Evolutionary conservation across 2,888 invertebrate species (phyloP), one percentile per base, ranked within the genome.

Genomic region (Tromatobia lineatoria): DNA sequence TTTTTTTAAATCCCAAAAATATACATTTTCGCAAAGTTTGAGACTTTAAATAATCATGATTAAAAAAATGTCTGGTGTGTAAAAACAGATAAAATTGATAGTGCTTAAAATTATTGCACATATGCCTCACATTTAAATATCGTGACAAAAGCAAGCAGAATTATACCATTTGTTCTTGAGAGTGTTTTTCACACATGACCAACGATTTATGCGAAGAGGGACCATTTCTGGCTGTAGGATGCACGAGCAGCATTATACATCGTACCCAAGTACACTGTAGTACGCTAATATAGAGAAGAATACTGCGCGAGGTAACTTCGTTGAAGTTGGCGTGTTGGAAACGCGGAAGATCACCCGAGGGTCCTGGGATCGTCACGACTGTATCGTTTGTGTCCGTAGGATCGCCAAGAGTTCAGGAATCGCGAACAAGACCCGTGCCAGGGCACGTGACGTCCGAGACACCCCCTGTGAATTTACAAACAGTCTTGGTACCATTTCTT

Each of bases 301-400:
- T 69, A 52, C n/a, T 67, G 59, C 23, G 34, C 20, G 23, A 67
- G 61, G 34, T 76, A 34, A 57, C 45, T 70, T 15, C 34, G 47
- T 64, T 50, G 59, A 42, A 34, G 71, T 67, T 78, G 73, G 74
- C 78, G 78, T 75, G 81, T 66, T 66, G 45, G 64, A 78, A 84
- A 84, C 80, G 74, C 81, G 84, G 84, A 84, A 66, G 78, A 84
- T 84, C 74, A 84, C 45, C 78, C 59, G 70, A 64, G 61, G 84
- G 81, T 84, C 84, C 84, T 84, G 81, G 84, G 84, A 84, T 84
- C 84, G 81, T 84, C 84, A 84, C 84, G 84, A 84, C 74, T 77
- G 67, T 71, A 64, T 67, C 54, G 77, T 70, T 83, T 29, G 81
- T 45, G 45, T 57, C n/a, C 61, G 77, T 73, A 54, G 47, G 52